Evolutionary conservation across 2,888 invertebrate species (phyloP).

Genomic region (Ischnura elegans): DNA sequence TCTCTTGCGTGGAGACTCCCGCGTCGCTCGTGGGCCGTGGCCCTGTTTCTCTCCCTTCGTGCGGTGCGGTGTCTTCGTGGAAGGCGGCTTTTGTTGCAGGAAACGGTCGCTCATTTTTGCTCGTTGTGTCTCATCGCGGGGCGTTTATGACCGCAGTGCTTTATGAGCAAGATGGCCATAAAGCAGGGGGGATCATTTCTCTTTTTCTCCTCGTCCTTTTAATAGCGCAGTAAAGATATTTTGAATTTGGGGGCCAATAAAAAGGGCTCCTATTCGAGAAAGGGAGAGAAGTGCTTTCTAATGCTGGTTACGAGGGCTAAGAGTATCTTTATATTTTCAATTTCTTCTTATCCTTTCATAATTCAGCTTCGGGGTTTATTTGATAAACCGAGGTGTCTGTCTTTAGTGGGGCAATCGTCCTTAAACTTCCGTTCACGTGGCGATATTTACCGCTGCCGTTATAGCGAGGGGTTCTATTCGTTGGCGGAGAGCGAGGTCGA

Average conservation of each 20-base stretch:
- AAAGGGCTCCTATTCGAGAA: too few species aligned
- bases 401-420: neutral
- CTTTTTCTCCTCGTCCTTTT: too few species aligned
- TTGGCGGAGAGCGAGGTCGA: too few species aligned
- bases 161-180: constrained; percentile 23
- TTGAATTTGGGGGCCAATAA: neutral
- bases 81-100: constrained; percentile 21
- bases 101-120: constrained; percentile 16
- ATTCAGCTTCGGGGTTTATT: neutral
- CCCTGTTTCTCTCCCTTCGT: neutral
- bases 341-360: neutral
- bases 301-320: neutral
- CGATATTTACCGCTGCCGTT: neutral
- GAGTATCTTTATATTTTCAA: neutral
- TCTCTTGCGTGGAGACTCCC: constrained; percentile 16
- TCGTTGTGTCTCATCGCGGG: neutral
- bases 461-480: too few species aligned
- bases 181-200: neutral
- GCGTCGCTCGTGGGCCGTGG: neutral
- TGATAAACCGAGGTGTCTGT: neutral
- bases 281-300: neutral
- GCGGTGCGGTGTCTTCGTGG: neutral
- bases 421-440: neutral
- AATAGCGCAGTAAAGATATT: neutral
- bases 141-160: neutral